Base-by-base conservation (phyloP, 2,113 vertebrate genomes). In the Sakesphorus luctuosus region DNA sequence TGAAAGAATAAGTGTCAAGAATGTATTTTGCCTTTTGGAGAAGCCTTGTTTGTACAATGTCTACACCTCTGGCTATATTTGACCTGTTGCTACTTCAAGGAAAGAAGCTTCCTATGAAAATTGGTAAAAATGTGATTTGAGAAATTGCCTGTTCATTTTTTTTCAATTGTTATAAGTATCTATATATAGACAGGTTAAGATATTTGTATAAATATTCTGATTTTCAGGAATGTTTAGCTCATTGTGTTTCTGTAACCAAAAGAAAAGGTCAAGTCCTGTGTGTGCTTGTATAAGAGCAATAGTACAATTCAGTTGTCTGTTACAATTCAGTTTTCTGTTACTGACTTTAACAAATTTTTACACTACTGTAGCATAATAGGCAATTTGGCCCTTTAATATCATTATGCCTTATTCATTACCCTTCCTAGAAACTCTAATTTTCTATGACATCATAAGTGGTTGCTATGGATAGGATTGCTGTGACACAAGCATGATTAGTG, bases 391-490 rank as follows among this genome's bases (percentile, higher is more conserved):
- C 46, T 78, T 86, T 84, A 55, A 31, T 78, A 46, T 46, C 13
- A 47, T 86, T 83, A 46, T 84, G 71, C 21, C 62, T 31, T 84
- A 49, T 87, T 93, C 40, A 69, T 87, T 79, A 86, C 18, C 26
- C 43, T 72, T 72, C 33, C 23, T 16, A 79, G 73, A 84, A 79
- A 61, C 40, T 58, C 38, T 68, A 16, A 87, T 87, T 84, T 94
- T 74, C 31, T 46, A 36, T 96, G 92, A 94, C 87, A 87, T 96
- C 91, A 93, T 59, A 58, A 87, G 58, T 89, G 66, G 68, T 86
- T 94, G 49, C 87, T 84, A 61, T 65, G 47, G 47, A 38, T 84
- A 59, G 62, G 65, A 81, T 84, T 84, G 61, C 65, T 89, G 73
- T 80, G 86, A 84, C 69, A 78, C 61, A 93, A 89, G 68, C 20